Conservation (phyloP, 2,113 vertebrate genomes). For the Callocephalon fimbriatum region DNA sequence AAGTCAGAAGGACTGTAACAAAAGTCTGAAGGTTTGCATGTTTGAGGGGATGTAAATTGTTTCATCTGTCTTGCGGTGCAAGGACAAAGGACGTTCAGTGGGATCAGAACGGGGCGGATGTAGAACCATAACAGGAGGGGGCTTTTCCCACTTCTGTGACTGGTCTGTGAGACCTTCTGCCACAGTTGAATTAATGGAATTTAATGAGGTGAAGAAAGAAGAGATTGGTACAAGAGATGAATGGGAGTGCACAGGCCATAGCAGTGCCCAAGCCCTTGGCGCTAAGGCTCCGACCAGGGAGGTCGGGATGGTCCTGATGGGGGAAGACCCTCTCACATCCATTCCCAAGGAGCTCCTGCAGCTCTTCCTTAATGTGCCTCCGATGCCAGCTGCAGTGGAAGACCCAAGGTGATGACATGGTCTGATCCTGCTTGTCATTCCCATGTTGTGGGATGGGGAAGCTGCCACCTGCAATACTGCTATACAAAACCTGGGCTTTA, state of each 20-base stretch:
- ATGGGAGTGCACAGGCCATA: fast-evolving
- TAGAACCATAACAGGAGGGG: not conserved
- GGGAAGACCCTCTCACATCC: fast-evolving
- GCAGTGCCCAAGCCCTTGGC: fast-evolving
- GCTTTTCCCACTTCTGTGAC: not conserved
- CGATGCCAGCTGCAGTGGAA: not conserved
- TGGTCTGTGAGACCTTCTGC: not conserved
- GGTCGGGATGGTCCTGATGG: fast-evolving
- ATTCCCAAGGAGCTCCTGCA: fast-evolving
- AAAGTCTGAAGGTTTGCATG: fast-evolving
- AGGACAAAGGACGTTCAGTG: not conserved
- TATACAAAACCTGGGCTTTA: fast-evolving
- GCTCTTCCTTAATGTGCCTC: not conserved
- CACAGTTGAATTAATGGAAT: not conserved
- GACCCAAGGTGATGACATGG: not conserved
- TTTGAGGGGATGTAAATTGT: not conserved
- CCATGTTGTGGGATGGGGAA: fast-evolving
- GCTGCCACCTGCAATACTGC: not conserved
- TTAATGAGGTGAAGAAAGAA: not conserved
- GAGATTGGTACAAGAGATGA: fast-evolving
- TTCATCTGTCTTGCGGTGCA: fast-evolving
- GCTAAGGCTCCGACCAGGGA: fast-evolving
- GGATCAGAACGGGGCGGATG: not conserved
- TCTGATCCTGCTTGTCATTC: not conserved
- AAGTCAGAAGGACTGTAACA: too few relatives aligned